Evolutionary conservation across 2,888 invertebrate species (phyloP), one percentile per base, ranked within the genome.

Genomic region (Hirudinaria manillensis): DNA sequence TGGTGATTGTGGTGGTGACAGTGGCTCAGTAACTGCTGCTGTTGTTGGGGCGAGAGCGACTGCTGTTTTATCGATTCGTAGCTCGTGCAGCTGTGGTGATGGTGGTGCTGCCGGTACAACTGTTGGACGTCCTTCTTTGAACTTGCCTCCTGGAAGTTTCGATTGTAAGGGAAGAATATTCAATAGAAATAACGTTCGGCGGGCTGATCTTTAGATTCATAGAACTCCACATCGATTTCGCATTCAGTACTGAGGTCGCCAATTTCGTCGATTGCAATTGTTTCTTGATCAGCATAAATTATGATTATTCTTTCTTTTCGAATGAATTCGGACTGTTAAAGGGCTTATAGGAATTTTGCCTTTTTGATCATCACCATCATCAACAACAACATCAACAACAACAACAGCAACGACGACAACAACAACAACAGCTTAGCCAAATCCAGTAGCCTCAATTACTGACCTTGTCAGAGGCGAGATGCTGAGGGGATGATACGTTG

Each of bases 1-100:
- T 21, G 29, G 72, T 32, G 53, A 56, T 56, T 56, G 56, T n/a
- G 56, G 24, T 53, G 72, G 29, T 51, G 70, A 38, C 51, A 70
- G 70, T 38, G 45, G 45, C 45, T 16, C 45, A 7, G 3, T 16
- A 45, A 16, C 45, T 45, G 45, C 45, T 45, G 45, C 13, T 45
- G 45, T 16, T 45, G 45, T 7, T 45, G 45, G 16, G 45, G 6
- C 16, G 45, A 45, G 16, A 45, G 61, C 19, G 61, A 29, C 19
- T 61, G 61, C 61, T 27, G 61, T n/a, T 61, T 61, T 29, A 61
- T 61, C 10, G 61, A 61, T 61, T 61, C 61, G 21, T 61, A 61
- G 61, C 61, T 61, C 10, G 61, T 27, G 61, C 61, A 61, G 61
- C 61, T 61, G 61, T 27, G 61, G 19, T 61, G 61, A 10, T 61